phyloP scores from a whole-genome alignment of 2,888 invertebrate species.

The Pantelozetes paolii region DNA sequence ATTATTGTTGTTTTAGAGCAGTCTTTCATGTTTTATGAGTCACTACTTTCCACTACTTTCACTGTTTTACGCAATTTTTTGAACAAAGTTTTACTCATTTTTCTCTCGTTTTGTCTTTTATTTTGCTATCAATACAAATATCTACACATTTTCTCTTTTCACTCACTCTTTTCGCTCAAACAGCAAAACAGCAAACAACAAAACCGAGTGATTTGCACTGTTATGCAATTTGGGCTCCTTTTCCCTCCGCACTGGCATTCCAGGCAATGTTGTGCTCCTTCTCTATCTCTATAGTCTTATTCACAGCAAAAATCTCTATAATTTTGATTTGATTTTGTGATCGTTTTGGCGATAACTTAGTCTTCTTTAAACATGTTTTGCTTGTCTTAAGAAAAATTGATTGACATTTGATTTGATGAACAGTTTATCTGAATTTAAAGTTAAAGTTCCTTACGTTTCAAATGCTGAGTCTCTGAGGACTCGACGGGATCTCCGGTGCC shows the following conservation, averaged over 20 bases:
- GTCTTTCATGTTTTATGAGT: not conserved
- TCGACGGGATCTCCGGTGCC: slow-evolving; percentile 18
- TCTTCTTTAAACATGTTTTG: not conserved
- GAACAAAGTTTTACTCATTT: not conserved
- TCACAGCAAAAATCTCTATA: not conserved
- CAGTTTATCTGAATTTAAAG: not conserved
- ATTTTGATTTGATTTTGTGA: not conserved
- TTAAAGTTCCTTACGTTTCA: slow-evolving; percentile 28
- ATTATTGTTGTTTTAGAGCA: not conserved
- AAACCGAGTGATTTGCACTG: slow-evolving; percentile 29
- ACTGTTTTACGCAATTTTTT: not conserved
- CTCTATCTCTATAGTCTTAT: not conserved
- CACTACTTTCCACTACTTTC: slow-evolving; percentile 19
- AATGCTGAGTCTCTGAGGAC: not conserved
- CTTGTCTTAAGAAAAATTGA: slow-evolving; percentile 28
- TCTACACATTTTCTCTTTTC: slow-evolving; percentile 1
- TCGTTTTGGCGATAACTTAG: slow-evolving; percentile 6
- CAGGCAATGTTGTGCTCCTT: not conserved
- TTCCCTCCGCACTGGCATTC: not conserved
- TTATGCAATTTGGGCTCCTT: slow-evolving; percentile 28
- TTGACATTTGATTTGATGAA: slow-evolving; percentile 25
- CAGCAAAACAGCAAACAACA: slow-evolving; percentile 35
- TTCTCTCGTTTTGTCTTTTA: slow-evolving; percentile 13
- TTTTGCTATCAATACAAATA: slow-evolving; percentile 23
- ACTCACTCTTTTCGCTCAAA: slow-evolving; percentile 26